Evolutionary conservation across 2,888 invertebrate species (phyloP), one percentile per base, ranked within the genome.

Genomic region (Trachelus tabidus): DNA sequence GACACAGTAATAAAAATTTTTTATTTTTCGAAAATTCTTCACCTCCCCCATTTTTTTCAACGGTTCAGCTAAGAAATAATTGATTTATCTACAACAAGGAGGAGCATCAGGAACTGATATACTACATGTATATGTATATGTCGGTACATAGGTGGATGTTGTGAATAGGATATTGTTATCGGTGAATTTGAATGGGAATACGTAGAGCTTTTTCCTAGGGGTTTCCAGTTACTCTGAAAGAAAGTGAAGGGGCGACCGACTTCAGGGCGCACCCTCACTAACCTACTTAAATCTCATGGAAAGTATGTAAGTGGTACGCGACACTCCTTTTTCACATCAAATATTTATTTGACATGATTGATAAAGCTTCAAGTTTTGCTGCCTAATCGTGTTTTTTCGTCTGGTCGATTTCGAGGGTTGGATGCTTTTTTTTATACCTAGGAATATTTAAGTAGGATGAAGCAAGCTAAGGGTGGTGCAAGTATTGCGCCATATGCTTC

Each of bases 321-420:
- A 56, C 15, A 23, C 56, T 56, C 56, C 9, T 9, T 56, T 78
- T 79, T 76, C 77, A 71, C 75, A 75, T 79, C 80, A 80, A 81
- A 83, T 83, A 84, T 85, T 86, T 85, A 81, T 81, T 84, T 81
- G 83, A 84, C 83, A 79, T 82, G 86, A 85, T 86, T 86, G 86
- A 85, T 84, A 84, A 86, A 85, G 56, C 23, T 56, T 56, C 6
- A 23, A 23, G 56, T 56, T 37, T 37, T 56, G 15, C 9, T 56
- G 56, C 56, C 56, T 56, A 56, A 56, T 56, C 56, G 23, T 56
- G 23, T 56, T 56, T 56, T 56, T 9, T 56, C 56, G 56, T 56
- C 56, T 56, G 23, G 23, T 56, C 56, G 56, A 56, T 23, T 56
- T 56, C 23, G 56, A 56, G 56, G 56, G 56, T 56, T 23, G 9